Evolutionary conservation across 2,888 invertebrate species (phyloP), one percentile per base, ranked within the genome.

Genomic region (Chrysotoxum bicinctum): DNA sequence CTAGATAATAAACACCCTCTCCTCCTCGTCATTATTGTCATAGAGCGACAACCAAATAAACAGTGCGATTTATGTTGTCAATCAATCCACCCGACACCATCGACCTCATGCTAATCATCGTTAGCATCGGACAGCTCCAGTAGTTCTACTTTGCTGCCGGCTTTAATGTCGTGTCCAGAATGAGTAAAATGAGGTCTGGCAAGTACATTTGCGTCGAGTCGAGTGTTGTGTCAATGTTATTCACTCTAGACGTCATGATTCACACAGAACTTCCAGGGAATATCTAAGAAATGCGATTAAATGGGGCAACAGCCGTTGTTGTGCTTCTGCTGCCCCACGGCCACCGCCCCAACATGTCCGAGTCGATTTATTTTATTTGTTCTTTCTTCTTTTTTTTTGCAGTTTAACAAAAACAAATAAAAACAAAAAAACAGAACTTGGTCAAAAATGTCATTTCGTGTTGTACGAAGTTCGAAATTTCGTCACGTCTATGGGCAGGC

Each of bases 401-500:
- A 80, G 80, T 66, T 84, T 12, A 64, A 69, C 56, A 74, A 40
- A 30, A 52, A 74, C 32, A 26, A 52, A 56, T 6, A 56, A 4
- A 16, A 69, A 68, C 23, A 73, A 52, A 58, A 37, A 48, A 76
- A 72, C 81, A 77, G 70, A 74, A 74, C 50, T 52, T 76, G 79
- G 78, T 56, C 70, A 86, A 91, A 95, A 94, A 97, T 98, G 97
- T 98, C 98, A 93, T 98, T 98, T 94, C 96, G 98, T 93, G 98
- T 98, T 93, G 98, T 99, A 90, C 96, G 98, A 93, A 97, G 96
- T 93, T 98, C 98, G 92, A 99, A 99, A 94, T 99, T 98, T 94
- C 97, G 98, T 92, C 99, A 99, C 94, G 98, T 99, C 91, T 96
- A 95, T 91, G 92, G 92, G 85, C 96, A 97, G 91, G 95, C 97